Evolutionary conservation across 2,797 vertebrate species (phyloP), one percentile per base, ranked within the genome.

Genomic region (Notolabrus celidotus): DNA sequence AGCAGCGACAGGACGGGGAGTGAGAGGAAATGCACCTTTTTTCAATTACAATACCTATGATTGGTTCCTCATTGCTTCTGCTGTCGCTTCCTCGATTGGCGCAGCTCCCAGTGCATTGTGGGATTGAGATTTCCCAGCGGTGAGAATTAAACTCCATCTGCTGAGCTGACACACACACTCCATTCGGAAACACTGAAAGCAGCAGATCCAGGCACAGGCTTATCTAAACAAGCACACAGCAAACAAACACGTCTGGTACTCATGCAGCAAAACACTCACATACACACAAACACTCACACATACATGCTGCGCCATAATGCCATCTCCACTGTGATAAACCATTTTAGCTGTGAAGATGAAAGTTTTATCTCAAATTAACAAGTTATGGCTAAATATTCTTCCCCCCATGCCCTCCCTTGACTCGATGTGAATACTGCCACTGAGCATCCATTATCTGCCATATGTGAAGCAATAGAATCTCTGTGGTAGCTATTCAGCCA

Each of bases 41-140:
- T 64, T 67, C 33, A 36, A 38, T 36, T 45, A 47, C 85, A 72
- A 64, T 75, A 67, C 67, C 86, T 70, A 63, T 81, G 87, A 88
- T 88, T 84, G 82, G 83, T 84, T 87, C 63, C 71, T 79, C 67
- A 56, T 80, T 65, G 77, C 78, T 81, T 71, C 77, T 66, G 67
- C 74, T 67, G 74, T 80, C 34, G 5, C 79, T 81, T 85, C 75
- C 63, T 82, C 78, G 42, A 87, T 87, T 93, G 91, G 89, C 89
- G 27, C 54, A 0, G 33, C 72, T 89, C 89, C 91, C 88, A 84
- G 79, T 90, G 89, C 88, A 91, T 92, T 92, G 85, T 92, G 87
- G 90, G 91, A 87, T 84, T 83, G 82, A 83, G 86, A 92, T 91
- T 91, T 91, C 89, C 91, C 91, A 85, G 75, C 72, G 77, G 84